Evolutionary conservation across 2,113 vertebrate genomes (phyloP).

Genomic region (Aldabrachelys gigantea): DNA sequence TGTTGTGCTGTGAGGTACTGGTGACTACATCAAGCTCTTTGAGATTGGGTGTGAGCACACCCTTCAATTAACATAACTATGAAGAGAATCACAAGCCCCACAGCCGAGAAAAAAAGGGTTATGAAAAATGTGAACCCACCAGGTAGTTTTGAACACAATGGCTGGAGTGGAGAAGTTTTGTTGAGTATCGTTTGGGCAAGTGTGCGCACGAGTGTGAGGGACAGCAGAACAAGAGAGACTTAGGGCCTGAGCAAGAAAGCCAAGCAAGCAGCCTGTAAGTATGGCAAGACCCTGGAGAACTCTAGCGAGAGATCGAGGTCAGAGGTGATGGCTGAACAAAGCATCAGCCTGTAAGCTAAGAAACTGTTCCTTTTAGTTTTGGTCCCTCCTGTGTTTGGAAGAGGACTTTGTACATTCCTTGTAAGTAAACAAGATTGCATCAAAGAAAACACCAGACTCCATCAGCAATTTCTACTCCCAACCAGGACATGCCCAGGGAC

Average conservation of each 20-base stretch:
- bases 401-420: too few relatives aligned
- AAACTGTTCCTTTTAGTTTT: too few relatives aligned
- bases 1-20: neutral
- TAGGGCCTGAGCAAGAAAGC: neutral
- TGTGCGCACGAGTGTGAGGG: neutral
- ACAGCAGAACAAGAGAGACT: neutral
- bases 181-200: neutral
- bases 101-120: neutral
- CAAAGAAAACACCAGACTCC: too few relatives aligned
- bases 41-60: neutral
- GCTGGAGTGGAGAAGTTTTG: neutral
- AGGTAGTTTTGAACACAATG: neutral
- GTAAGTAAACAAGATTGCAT: too few relatives aligned
- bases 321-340: too few relatives aligned
- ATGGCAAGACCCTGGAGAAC: neutral
- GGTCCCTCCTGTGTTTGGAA: too few relatives aligned
- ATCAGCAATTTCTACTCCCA: too few relatives aligned
- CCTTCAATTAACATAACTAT: neutral
- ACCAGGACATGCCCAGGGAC: too few relatives aligned
- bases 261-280: neutral
- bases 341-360: too few relatives aligned
- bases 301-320: neutral
- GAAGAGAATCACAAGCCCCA: neutral
- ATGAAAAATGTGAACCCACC: neutral
- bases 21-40: neutral